A percentile compares a stretch with the other conserved stretches of the same genome.
Evolutionary conservation across 2,888 invertebrate genomes (phyloP).

Genomic region (Polia nebulosa): DNA sequence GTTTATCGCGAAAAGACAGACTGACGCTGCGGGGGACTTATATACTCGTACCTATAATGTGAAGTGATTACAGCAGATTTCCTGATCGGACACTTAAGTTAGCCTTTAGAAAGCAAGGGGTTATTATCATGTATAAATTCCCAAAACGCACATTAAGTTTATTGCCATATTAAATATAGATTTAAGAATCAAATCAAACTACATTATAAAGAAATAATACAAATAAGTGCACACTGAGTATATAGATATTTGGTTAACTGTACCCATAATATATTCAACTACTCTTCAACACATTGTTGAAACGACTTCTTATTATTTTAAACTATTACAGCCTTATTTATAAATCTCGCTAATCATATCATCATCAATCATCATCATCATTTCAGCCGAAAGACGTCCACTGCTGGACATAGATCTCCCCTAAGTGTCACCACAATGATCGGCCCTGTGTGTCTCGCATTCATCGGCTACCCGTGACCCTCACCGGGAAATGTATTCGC

Average conservation of each 20-base stretch:
- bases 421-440: no score
- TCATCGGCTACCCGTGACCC: no score
- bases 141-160: constrained; percentile 54
- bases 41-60: no score
- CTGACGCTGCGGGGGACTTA: no score
- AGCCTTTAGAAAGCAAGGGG: background rate
- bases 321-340: no score
- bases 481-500: no score
- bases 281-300: constrained; percentile 9
- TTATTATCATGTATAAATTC: constrained; percentile 14
- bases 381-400: no score
- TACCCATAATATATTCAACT: background rate
- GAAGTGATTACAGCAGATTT: background rate
- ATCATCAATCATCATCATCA: no score
- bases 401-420: no score
- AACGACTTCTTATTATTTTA: constrained; percentile 14
- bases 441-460: no score
- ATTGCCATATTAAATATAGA: constrained; percentile 61
- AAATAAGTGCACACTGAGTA: background rate
- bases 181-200: constrained; percentile 13
- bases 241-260: constrained; percentile 3
- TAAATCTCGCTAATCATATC: no score
- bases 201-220: constrained; percentile 3
- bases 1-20: no score
- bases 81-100: background rate